Base-by-base conservation (phyloP, 64 coral and sea anemone genomes). In the Porites lutea region DNA sequence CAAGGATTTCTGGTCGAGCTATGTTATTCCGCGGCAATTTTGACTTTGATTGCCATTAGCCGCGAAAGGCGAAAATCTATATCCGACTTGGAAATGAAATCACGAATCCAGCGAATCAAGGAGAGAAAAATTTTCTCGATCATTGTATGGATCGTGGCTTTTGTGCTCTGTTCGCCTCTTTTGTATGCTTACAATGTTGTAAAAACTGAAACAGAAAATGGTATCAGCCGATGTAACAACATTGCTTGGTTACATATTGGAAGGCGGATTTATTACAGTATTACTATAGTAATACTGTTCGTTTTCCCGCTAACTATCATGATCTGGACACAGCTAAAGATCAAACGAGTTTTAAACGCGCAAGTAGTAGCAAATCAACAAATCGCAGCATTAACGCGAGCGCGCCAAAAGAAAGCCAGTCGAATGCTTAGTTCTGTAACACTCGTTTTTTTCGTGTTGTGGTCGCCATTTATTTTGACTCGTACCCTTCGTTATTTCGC, bases 241-340 rank as follows among this genome's bases (percentile, higher is more conserved):
- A 74, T 23, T 3, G 75, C 88, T 37, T 97, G 92, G 82, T 49
- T 18, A 3, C n/a, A 97, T 68, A n/a, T 87, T 14, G 88, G 82
- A 22, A 93, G 95, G 48, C 88, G 86, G 65, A 79, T 97, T 79
- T 97, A 97, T n/a, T 97, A 97, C 78, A 91, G 87, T 59, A 18
- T 97, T 14, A 58, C 77, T 43, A 75, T 68, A 19, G 69, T 71
- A 3, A 49, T 84, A 16, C 65, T 97, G 8, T 97, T 88, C 80
- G 13, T 97, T 71, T 51, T 91, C 54, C 95, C 95, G 4, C 82
- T 94, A 14, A 19, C 61, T 14, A 78, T 91, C 6, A 97, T 97
- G 92, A 65, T 78, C 11, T 87, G 75, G 72, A 91, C 95, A 2
- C 95, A 97, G 67, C 16, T 94, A 8, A 83, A 74, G n/a, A 94